Base-by-base conservation (phyloP, 2,113 vertebrate species). In the Eretmochelys imbricata region DNA sequence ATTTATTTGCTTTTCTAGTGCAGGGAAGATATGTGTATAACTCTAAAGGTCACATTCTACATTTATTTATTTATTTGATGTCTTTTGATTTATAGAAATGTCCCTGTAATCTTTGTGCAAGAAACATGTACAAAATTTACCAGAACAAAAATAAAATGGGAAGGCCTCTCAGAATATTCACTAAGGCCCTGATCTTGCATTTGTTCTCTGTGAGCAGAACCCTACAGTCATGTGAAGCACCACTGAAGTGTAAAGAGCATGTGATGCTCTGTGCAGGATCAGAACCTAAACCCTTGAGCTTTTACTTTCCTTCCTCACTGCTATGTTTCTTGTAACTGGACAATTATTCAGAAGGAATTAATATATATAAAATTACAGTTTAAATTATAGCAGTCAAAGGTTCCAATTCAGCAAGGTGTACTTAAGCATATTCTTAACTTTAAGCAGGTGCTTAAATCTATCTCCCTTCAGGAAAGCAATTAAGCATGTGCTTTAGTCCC, bases 1-100 rank as follows among this genome's bases (percentile, higher is more conserved):
- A 96, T 94, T 96, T 97, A 95, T 97, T 97, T 97, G 95, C 96
- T 97, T 97, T 97, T 93, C 87, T 96, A 96, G 96, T 97, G 95
- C 89, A 96, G 95, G 95, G 95, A 93, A 97, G 93, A 96, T 69
- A n/a, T 95, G 85, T 91, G 93, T 95, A 2, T 95, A 92, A 80
- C 91, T 94, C 92, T 93, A 92, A 96, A 95, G 96, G 95, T 93
- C 92, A 94, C 90, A 94, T 84, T 92, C 1, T 49, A 93, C 89
- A 51, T 82, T 87, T 92, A 94, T 95, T 97, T 97, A 97, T 97
- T 97, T 95, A 95, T 38, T 87, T 90, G 5, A 89, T 48, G 42
- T 31, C 46, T 65, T 46, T 29, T 65, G 27, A 10, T 46, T 84
- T n/a, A 16, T 46, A 59, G 42, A 48, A 48, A 29, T 48, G 27